These are phyloP conservation scores for Eurypyga helias DNA, from an alignment of 2,113 vertebrate species.

Conservation along the genomic window DNA sequence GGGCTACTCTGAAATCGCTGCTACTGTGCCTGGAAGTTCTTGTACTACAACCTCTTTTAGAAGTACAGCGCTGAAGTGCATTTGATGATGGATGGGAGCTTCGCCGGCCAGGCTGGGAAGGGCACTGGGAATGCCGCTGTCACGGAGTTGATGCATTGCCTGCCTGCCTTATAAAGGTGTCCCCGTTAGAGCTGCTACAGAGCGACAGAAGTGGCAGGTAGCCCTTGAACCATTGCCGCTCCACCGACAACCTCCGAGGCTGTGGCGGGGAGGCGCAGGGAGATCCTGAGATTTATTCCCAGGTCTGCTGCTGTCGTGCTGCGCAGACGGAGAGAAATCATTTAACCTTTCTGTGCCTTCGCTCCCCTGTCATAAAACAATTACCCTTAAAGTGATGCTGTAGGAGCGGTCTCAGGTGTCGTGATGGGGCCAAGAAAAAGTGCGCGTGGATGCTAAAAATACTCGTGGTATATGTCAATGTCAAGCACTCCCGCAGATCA, in stretches of 20 bases:
- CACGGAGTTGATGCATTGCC: not conserved
- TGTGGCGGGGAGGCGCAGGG: rapidly evolving
- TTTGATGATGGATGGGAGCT: not conserved
- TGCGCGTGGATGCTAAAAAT: not conserved
- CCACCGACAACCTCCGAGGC: not conserved
- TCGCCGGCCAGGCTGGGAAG: not conserved
- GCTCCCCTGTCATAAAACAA: not conserved
- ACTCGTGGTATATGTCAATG: not conserved
- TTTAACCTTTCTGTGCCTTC: not conserved
- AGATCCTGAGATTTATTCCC: not conserved
- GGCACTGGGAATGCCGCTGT: not conserved
- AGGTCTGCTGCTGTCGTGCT: not conserved
- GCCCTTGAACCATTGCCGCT: not conserved
- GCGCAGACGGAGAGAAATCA: not conserved
- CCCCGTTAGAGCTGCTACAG: not conserved
- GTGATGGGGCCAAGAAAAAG: not conserved
- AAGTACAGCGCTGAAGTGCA: not conserved
- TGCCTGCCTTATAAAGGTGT: not conserved
- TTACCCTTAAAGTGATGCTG: not conserved
- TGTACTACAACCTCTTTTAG: not conserved
- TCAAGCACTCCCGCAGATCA: not conserved
- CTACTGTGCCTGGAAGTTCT: not conserved
- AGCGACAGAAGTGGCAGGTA: not conserved
- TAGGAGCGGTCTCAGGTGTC: not conserved
- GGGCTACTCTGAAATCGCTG: not conserved